phyloP scores from a whole-genome alignment of 2,888 invertebrate species.

The Ennomos fuscantarius region DNA sequence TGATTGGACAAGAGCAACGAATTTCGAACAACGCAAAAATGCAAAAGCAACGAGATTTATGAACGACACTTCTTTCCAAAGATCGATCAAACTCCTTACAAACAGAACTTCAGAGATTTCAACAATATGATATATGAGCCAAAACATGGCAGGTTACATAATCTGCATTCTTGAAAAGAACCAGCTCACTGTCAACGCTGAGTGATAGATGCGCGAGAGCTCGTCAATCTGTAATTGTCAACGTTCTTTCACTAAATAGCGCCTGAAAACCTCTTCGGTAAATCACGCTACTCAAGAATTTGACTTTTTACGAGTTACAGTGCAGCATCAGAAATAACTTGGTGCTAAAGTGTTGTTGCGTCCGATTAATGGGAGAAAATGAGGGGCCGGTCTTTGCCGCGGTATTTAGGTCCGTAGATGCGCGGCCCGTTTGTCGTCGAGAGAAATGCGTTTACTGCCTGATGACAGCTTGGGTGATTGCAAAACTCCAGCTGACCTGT shows the following conservation, averaged over 20 bases:
- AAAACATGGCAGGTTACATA: slow-evolving; percentile 55
- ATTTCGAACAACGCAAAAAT: too few relatives aligned
- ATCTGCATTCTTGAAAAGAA: slow-evolving; percentile 54
- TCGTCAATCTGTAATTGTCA: slow-evolving; percentile 57
- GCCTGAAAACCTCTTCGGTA: slow-evolving; percentile 52
- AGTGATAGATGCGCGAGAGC: slow-evolving; percentile 62
- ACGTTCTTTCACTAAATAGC: slow-evolving; percentile 64
- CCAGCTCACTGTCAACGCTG: slow-evolving; percentile 63
- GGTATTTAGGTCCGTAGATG: slow-evolving; percentile 58
- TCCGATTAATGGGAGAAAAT: slow-evolving; percentile 62
- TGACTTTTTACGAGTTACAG: slow-evolving; percentile 59
- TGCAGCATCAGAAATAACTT: slow-evolving; percentile 54
- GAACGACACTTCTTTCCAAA: too few relatives aligned
- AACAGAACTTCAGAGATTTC: too few relatives aligned
- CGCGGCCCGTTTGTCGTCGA: slow-evolving; percentile 46
- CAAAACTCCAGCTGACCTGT: slow-evolving; percentile 52
- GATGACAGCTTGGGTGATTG: slow-evolving; percentile 59
- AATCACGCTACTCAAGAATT: slow-evolving; percentile 55
- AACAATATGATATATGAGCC: neutral
- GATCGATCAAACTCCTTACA: too few relatives aligned
- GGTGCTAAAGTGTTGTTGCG: slow-evolving; percentile 52
- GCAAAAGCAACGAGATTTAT: too few relatives aligned
- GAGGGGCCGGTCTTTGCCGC: slow-evolving; percentile 54
- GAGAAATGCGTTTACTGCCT: slow-evolving; percentile 55
- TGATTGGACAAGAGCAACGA: too few relatives aligned